Evolutionary conservation across 1,140 invertebrate genomes (phyloP), one percentile per base, ranked within the genome.

Genomic region (Hyles euphorbiae): DNA sequence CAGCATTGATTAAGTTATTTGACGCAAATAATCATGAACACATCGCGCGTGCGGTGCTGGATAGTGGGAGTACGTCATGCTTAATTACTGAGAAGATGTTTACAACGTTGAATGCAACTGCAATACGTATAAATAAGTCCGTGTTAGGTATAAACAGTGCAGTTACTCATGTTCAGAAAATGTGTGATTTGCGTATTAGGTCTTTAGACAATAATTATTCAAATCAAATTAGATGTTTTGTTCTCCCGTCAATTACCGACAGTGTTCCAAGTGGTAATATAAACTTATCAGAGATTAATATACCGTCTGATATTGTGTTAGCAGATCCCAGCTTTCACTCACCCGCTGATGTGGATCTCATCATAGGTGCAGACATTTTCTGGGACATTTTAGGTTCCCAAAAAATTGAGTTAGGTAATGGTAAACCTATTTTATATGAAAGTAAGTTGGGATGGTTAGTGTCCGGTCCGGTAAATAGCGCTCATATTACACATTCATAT

Each of bases 281-380:
- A 36, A 32, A 58, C 5, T 34, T 66, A 36, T 40, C 34, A 55
- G 11, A 72, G 53, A 46, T 65, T 43, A 58, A 65, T 34, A 53
- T 68, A 11, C 63, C 63, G 2, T 40, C 44, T 7, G n/a, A 55
- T 54, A 45, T 72, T 45, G 33, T 22, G 7, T 50, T 69, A 22
- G 61, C 70, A 0, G 67, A 72, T 61, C 70, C 67, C 5, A 9
- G 56, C 8, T 68, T 67, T 56, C 40, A 69, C 33, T 12, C n/a
- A 9, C 63, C 67, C 0, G n/a, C 51, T 12, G 9, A 8, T 3
- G 56, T 74, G 0, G 65, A 74, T 46, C 36, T 74, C 5, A 58
- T 69, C 0, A 58, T 71, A 11, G 68, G 68, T 11, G 61, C 59
- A 44, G 62, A 74, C 48, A 34, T 71, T n/a, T n/a, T 68, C 58